These are phyloP conservation scores for Lophotriccus pileatus DNA, from an alignment of 2,797 vertebrate genomes.

Conservation along the genomic window DNA sequence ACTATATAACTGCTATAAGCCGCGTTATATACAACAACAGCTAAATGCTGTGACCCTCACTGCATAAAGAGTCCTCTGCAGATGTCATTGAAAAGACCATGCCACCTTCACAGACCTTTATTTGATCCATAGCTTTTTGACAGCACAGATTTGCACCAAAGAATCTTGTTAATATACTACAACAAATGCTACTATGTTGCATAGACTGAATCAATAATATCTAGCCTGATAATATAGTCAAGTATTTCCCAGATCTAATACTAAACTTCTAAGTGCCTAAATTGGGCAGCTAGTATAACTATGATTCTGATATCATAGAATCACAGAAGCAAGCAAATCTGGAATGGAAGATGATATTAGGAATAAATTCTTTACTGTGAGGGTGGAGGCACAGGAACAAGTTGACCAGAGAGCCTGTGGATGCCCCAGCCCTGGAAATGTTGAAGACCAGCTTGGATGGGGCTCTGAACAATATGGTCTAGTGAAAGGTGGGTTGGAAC, in stretches of 20 bases:
- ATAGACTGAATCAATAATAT: not conserved
- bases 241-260: not conserved
- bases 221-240: not conserved
- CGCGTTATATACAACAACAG: not conserved
- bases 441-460: not conserved
- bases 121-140: not conserved
- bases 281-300: not conserved
- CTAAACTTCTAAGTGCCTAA: not conserved
- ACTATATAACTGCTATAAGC: not conserved
- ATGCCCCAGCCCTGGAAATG: not conserved
- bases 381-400: not conserved
- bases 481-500: not conserved
- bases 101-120: not conserved
- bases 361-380: not conserved
- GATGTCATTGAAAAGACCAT: not conserved
- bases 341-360: not conserved
- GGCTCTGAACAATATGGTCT: not conserved
- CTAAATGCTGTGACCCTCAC: not conserved
- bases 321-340: not conserved
- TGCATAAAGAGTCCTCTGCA: not conserved
- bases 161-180: not conserved
- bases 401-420: not conserved
- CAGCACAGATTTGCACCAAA: not conserved
- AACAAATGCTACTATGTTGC: not conserved
- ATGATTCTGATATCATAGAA: not conserved